Evolutionary conservation across 2,888 invertebrate genomes (phyloP).

Genomic region (Drosophila borborema): DNA sequence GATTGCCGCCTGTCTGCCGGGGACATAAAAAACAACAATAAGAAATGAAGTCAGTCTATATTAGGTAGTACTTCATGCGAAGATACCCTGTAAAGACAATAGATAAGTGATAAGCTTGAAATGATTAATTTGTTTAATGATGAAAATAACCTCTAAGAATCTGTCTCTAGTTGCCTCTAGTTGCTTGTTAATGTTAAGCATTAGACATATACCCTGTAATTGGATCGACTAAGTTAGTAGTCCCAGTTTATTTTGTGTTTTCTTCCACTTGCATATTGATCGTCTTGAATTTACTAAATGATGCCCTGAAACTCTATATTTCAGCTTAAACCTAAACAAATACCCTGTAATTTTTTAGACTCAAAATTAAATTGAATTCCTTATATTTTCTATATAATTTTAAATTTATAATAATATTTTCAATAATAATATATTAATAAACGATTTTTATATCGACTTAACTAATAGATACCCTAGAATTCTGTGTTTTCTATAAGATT

Average conservation of each 20-base stretch:
- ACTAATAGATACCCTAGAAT: too few relatives aligned
- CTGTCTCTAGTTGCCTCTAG: neutral
- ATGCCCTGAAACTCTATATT: neutral
- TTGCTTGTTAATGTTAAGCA: neutral
- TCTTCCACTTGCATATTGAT: neutral
- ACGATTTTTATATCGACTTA: too few relatives aligned
- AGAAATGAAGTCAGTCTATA: neutral
- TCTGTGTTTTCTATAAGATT: neutral
- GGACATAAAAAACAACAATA: slow-evolving; percentile 25
- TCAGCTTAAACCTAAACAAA: neutral
- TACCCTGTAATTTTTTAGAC: neutral
- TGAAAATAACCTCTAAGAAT: neutral
- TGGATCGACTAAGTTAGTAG: too few relatives aligned
- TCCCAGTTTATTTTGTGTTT: neutral
- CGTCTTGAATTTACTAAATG: neutral
- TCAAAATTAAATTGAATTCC: too few relatives aligned
- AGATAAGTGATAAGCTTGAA: neutral
- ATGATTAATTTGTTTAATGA: neutral
- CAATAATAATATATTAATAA: too few relatives aligned
- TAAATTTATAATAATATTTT: too few relatives aligned
- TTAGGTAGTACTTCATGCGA: too few relatives aligned
- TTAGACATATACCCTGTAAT: neutral
- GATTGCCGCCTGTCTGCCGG: slow-evolving; percentile 72
- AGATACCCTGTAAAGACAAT: slow-evolving; percentile 14
- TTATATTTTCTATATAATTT: too few relatives aligned